Base-by-base conservation (phyloP, 2,888 invertebrate genomes). In the Heliconius sara region DNA sequence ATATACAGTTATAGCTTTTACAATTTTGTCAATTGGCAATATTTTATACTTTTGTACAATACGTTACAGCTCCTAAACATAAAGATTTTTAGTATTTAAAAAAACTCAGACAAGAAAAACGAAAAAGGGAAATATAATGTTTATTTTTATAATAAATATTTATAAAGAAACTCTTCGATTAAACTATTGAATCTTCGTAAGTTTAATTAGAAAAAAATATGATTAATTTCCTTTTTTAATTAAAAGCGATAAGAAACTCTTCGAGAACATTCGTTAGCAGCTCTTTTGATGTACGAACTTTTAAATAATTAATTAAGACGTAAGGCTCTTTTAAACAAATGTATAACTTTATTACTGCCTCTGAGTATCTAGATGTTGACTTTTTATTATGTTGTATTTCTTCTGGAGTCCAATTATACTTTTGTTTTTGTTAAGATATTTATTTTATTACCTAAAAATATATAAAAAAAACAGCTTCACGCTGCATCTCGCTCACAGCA, bases 261-360 rank as follows among this genome's bases (percentile, higher is more conserved):
- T 25, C 13, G 25, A 47, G 27, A 47, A 25, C n/a, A 70, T 70
- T 70, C 43, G 25, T 70, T 70, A 4, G 27, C 3, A 19, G 34
- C 34, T 27, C 27, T 67, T 34, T 67, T 34, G 34, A 67, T n/a
- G 9, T 22, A 30, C 66, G 16, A 67, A 67, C 67, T 67, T 67
- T 67, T n/a, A 67, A 67, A 67, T 67, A 34, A 34, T 67, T 67
- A 67, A 67, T 67, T 34, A 67, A 67, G 34, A 34, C 67, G 30
- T 30, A 30, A 66, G 30, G 30, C 66, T 39, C 39, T 66, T 30
- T 30, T 66, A 66, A 30, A 66, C 66, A 66, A 30, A 9, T 9
- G 19, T 66, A 30, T 66, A 30, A 7, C 66, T 66, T 66, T 67
- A 34, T 68, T 13, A 43, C 19, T 52, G 12, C 27, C 16, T 25